Evolutionary conservation across 2,797 vertebrate genomes (phyloP), one percentile per base, ranked within the genome.

Genomic region (Leucoraja ocellata): DNA sequence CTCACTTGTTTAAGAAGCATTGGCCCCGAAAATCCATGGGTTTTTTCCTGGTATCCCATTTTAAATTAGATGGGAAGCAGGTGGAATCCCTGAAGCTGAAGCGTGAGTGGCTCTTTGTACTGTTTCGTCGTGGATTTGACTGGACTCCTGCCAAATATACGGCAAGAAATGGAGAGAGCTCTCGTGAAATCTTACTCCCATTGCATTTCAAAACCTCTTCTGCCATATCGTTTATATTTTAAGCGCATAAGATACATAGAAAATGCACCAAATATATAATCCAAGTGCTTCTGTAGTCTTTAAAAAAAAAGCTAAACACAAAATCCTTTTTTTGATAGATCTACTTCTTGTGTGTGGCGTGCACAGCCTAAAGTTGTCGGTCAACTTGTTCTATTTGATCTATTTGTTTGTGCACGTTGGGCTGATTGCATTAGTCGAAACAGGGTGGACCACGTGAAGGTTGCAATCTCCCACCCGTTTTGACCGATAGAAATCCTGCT

Each of bases 91-190:
- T 14, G n/a, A n/a, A 78, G 76, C 13, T 11, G 32, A 2, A 14
- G n/a, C 36, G 77, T 36, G 36, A 88, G 61, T 88, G 63, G 16
- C 61, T 88, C 61, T 36, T 88, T 68, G 36, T 36, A 0, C 6
- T 36, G 84, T 68, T 88, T 68, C 84, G 32, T 18, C 36, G 32
- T 14, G 63, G n/a, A 32, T 88, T 68, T 8, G 1, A 0, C 84
- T 88, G 84, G 84, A 68, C 21, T 88, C 61, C 84, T 68, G 84
- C 84, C 84, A 88, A 68, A 63, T 5, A 36, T 68, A 36, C 61
- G 21, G 84, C 84, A 88, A 8, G 61, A 68, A 63, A 21, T 8
- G 3, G 84, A 2, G 16, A 88, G 61, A 88, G 32, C 63, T 7
- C 61, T 63, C 14, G 2, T 28, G 16, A 7, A 65, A 36, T 88